Evolutionary conservation across 2,113 vertebrate species (phyloP), one percentile per base, ranked within the genome.

Genomic region (Sporophila hypoxantha): DNA sequence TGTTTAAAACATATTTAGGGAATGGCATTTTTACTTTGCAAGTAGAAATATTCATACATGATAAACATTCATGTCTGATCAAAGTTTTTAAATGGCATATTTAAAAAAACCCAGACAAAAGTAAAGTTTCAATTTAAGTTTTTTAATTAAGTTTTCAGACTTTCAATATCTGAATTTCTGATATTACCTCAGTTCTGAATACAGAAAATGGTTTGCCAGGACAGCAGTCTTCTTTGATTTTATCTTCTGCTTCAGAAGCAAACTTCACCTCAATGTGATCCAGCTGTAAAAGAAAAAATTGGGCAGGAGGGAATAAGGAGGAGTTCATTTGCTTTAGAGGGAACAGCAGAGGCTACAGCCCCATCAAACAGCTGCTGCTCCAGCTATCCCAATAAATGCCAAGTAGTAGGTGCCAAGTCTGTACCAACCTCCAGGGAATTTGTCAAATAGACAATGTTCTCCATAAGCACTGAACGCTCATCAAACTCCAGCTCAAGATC

Each of bases 401-500:
- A 65, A 55, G 68, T 1, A 56, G 47, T 2, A 32, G 60, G 59
- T 10, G 50, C 15, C 75, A 52, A 32, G 49, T 12, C 14, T 32
- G 57, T 3, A 89, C 95, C 91, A 85, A 99, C 99, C 98, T 99
- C 99, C 49, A 99, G 94, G 77, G 98, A 98, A 93, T 99, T 99
- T 66, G 98, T 99, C 87, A 99, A 68, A 69, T 99, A 99, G 60
- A 99, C 98, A 55, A 99, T 97, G 69, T 99, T 99, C 91, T 99
- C 98, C 97, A 97, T 95, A 49, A 99, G 97, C 57, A 99, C 99
- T 5, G 97, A 90, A 32, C 96, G 97, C 86, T 99, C 99, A 67
- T 99, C 98, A 91, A 99, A 99, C 95, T 99, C 99, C 95, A 99
- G 95, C 8, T 99, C 97, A 70, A 99, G 96, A 93, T 99, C 98